These are phyloP conservation scores for Triplophysa bombifrons DNA, from an alignment of 2,797 vertebrate species.

Conservation along the genomic window DNA sequence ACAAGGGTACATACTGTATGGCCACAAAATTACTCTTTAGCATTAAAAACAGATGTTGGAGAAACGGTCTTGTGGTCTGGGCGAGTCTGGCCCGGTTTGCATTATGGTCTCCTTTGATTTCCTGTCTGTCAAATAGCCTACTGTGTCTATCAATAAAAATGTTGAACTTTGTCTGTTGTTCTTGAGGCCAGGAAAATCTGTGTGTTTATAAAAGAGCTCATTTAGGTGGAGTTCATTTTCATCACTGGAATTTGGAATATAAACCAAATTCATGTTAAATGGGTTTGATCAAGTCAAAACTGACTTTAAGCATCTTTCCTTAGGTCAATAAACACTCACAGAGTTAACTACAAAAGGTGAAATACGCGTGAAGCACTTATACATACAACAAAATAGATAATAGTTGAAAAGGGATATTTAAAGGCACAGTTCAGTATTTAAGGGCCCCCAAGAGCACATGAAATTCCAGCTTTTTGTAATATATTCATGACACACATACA, in stretches of 20 bases:
- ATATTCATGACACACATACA: too few relatives aligned
- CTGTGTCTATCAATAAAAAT: neutral
- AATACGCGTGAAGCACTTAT: neutral
- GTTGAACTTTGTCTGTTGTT: conserved; percentile 26
- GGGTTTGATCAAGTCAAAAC: conserved; percentile 14
- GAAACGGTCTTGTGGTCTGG: too few relatives aligned
- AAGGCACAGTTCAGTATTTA: too few relatives aligned
- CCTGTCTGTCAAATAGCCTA: neutral
- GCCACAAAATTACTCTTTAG: conserved; percentile 27
- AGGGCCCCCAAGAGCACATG: too few relatives aligned
- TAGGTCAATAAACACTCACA: neutral
- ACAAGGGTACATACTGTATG: conserved; percentile 30
- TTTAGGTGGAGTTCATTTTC: neutral
- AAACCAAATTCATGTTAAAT: conserved; percentile 8
- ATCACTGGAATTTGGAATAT: conserved; percentile 9
- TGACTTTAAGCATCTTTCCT: neutral
- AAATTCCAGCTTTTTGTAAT: too few relatives aligned
- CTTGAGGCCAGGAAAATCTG: conserved; percentile 15
- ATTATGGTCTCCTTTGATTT: neutral
- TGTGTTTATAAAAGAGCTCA: conserved; percentile 41
- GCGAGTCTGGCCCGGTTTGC: neutral
- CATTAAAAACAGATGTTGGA: conserved; percentile 49
- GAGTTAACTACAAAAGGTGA: too few relatives aligned
- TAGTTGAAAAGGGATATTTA: neutral
- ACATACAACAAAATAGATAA: neutral